Evolutionary conservation across 1,140 invertebrate species (phyloP).

Genomic region (Plodia interpunctella): DNA sequence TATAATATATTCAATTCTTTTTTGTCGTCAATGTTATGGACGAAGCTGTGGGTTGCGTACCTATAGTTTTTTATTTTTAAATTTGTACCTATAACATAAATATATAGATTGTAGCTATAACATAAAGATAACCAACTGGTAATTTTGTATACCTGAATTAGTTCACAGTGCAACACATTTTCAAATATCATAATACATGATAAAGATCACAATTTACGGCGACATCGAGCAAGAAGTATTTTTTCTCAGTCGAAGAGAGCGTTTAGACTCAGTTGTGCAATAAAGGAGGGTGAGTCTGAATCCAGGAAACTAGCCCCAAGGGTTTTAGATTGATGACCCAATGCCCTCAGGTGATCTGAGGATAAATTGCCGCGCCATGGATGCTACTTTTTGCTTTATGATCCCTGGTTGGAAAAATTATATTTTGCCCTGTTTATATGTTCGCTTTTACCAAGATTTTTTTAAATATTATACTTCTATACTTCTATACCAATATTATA

Average conservation of each 20-base stretch:
- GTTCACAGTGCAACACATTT: too few relatives aligned
- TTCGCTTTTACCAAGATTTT: too few relatives aligned
- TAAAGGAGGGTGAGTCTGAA: conserved; percentile 12
- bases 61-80: too few relatives aligned
- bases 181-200: neutral
- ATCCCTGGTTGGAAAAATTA: neutral
- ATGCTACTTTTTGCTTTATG: conserved; percentile 8
- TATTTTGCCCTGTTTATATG: neutral
- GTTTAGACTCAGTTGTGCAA: conserved; percentile 12
- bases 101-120: too few relatives aligned
- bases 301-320: conserved; percentile 11
- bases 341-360: conserved; percentile 11
- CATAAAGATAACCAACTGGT: too few relatives aligned
- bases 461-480: too few relatives aligned
- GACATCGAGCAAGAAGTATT: neutral
- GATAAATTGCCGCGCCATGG: conserved; percentile 8
- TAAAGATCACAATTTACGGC: neutral
- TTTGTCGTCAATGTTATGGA: too few relatives aligned
- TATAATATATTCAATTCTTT: too few relatives aligned
- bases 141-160: too few relatives aligned
- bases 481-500: too few relatives aligned
- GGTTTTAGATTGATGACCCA: conserved; percentile 10
- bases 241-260: neutral
- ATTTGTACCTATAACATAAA: too few relatives aligned
- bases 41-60: too few relatives aligned